These are phyloP conservation scores for Argyrosomus japonicus DNA, from an alignment of 2,113 vertebrate species.

Conservation along the genomic window DNA sequence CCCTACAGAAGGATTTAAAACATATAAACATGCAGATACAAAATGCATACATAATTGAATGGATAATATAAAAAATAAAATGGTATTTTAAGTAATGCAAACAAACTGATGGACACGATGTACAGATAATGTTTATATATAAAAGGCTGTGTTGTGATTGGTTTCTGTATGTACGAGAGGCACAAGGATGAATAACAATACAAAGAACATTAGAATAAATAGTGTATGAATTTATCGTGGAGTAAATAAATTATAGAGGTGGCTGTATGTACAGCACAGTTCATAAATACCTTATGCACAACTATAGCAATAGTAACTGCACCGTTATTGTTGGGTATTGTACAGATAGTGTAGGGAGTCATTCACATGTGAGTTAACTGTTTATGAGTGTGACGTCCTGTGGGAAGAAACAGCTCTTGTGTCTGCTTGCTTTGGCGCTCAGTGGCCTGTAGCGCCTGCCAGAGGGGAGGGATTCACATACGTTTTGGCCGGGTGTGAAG, in stretches of 20 bases:
- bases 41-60: too few relatives aligned
- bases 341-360: neutral
- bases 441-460: neutral
- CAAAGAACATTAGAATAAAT: neutral
- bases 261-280: neutral
- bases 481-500: constrained; percentile 12
- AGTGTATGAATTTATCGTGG: neutral
- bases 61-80: neutral
- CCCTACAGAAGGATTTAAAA: neutral
- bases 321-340: neutral
- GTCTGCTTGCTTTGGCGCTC: constrained; percentile 28
- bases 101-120: neutral
- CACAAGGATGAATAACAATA: neutral
- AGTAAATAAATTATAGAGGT: neutral
- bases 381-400: constrained; percentile 39
- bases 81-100: neutral
- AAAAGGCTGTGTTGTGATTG: neutral
- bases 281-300: neutral
- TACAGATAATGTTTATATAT: neutral
- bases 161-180: neutral
- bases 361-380: neutral
- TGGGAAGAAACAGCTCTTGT: constrained; percentile 14
- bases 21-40: neutral
- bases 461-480: constrained; percentile 15
- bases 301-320: neutral